Evolutionary conservation across 2,888 invertebrate species (phyloP).

Genomic region (Muscina levida): DNA sequence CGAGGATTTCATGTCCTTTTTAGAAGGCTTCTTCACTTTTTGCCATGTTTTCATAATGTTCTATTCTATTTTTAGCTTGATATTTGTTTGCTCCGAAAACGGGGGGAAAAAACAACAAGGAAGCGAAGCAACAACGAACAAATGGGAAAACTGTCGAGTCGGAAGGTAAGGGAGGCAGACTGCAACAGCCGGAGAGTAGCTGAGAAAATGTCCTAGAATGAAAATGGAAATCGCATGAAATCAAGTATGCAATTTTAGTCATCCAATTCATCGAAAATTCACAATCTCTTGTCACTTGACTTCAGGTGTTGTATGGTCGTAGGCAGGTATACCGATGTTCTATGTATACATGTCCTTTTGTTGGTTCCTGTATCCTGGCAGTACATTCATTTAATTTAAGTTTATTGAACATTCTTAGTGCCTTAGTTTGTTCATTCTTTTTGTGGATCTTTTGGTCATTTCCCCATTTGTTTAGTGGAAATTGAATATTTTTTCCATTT

Average conservation of each 20-base stretch:
- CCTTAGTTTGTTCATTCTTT: neutral
- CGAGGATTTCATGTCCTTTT: slow-evolving; percentile 43
- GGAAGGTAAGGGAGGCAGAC: neutral
- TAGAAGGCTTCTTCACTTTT: slow-evolving; percentile 35
- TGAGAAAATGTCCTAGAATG: slow-evolving; percentile 38
- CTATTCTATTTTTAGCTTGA: slow-evolving; percentile 23
- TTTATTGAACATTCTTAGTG: slow-evolving; percentile 3
- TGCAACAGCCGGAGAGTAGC: neutral
- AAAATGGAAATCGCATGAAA: slow-evolving; percentile 42
- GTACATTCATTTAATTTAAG: slow-evolving; percentile 40
- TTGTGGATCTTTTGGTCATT: slow-evolving; percentile 47
- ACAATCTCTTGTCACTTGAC: slow-evolving; percentile 15
- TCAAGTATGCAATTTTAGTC: slow-evolving; percentile 60
- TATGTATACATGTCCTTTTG: neutral
- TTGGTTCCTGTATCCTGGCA: neutral
- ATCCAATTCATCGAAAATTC: slow-evolving; percentile 13
- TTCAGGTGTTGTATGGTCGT: slow-evolving; percentile 5
- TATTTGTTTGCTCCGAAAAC: slow-evolving; percentile 34
- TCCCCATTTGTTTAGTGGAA: slow-evolving; percentile 57
- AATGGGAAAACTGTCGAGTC: neutral
- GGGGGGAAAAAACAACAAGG: neutral
- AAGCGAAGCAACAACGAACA: slow-evolving; percentile 1
- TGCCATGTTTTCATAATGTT: slow-evolving; percentile 17
- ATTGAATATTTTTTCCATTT: slow-evolving; percentile 45
- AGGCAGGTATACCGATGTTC: slow-evolving; percentile 1